Evolutionary conservation across 2,888 invertebrate species (phyloP), one percentile per base, ranked within the genome.

Genomic region (Malthinus seriepunctatus): DNA sequence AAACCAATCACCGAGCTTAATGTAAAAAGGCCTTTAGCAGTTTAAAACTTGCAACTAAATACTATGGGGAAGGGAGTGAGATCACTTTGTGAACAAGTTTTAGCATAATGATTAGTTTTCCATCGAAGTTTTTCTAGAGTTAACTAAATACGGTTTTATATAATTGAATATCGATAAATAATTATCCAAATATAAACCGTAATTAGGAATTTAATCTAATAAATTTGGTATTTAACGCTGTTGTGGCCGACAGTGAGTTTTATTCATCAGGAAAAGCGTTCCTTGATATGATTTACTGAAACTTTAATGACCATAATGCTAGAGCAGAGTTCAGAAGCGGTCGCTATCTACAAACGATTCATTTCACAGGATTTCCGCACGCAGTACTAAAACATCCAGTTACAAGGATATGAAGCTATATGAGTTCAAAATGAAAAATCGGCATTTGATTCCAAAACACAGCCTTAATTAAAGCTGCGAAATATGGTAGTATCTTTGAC

Each of bases 271-370:
- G 47, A 54, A 54, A 48, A 46, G 33, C 32, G 47, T 42, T 48
- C 54, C 15, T 54, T 55, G 49, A 44, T 55, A 55, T 55, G 55
- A 55, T 50, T 50, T 55, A 55, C 37, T 49, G 50, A 42, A 50
- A 55, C 48, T 48, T 55, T 55, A 55, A 55, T 55, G 55, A 55
- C 55, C 50, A 50, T 55, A 55, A 55, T 50, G 37, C 44, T 49
- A 44, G 34, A 54, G 39, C 54, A 47, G 47, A 48, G 54, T 54
- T 54, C 39, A 46, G 39, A 38, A 38, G 47, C 54, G 33, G 32
- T 51, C 10, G 31, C 46, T 46, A 54, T 48, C 54, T 54, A 48
- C 54, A 54, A 54, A 54, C 54, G 54, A 54, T 54, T 54, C 54
- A 54, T 54, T 54, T 54, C 47, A 48, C 32, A 54, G 54, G 47